Base-by-base conservation (phyloP, 2,113 vertebrate genomes). In the Thalassoma bifasciatum region DNA sequence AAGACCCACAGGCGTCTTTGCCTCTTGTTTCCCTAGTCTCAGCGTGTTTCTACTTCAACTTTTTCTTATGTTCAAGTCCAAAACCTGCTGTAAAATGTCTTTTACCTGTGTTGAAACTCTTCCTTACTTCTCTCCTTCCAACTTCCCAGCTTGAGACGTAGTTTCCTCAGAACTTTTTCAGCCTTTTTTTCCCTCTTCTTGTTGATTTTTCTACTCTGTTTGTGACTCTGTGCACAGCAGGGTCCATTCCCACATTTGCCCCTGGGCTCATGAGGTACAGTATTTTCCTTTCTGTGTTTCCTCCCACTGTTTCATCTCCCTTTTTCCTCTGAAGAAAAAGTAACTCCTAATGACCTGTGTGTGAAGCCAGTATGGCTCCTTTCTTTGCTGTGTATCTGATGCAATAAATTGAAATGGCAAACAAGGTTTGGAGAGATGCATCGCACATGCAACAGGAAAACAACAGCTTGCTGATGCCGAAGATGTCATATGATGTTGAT, bases 361-460 rank as follows among this genome's bases (percentile, higher is more conserved):
- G 22, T 66, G 64, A 63, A 85, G 60, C 57, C n/a, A 40, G 44
- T 58, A 78, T 79, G 74, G 37, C 66, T 68, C 38, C 52, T 65
- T 53, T 81, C 46, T 72, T 68, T 75, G 69, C 84, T 81, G 47
- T 75, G 51, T 36, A 44, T 81, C 84, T 92, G 91, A 91, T 89
- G 89, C 81, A 92, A 91, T 40, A 26, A 36, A 71, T 24, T 66
- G 88, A 73, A 91, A 92, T 50, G 19, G 50, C 40, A 72, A n/a
- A 47, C 26, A 65, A 22, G 30, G 61, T 82, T 73, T 71, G 66
- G 38, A 56, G 21, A 46, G 67, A 67, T 49, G 66, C 47, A 2
- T 47, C 26, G 22, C 61, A 84, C 12, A 59, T 54, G 59, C 51
- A 75, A 66, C 51, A 62, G 54, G 38, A 77, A 77, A 78, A 79